Base-by-base conservation (phyloP, 2,113 vertebrate species). In the Illadopsis cleaveri region DNA sequence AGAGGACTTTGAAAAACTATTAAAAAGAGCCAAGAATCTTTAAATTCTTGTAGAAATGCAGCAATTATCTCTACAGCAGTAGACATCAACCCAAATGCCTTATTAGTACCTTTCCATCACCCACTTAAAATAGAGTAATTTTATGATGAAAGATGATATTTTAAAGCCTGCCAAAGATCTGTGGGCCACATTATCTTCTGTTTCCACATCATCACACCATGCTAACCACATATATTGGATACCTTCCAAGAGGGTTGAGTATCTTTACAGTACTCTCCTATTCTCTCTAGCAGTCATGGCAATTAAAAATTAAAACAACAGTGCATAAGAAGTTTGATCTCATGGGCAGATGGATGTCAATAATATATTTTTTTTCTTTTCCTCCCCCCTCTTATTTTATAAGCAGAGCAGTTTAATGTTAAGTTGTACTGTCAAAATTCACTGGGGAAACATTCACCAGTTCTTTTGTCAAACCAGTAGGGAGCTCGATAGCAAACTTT, bases 141-240 rank as follows among this genome's bases (percentile, higher is more conserved):
- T 90, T 86, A 77, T 4, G 25, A 44, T 92, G 89, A 89, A 90
- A 95, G 60, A 81, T 1, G 17, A 11, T 93, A 83, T 70, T 93
- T 89, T 90, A 66, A 92, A 86, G 86, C 35, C 27, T 92, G 93
- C 64, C 89, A 83, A 54, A 66, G 86, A 66, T 88, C 71, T 82
- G 57, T 57, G 45, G 37, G 75, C 66, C 89, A 86, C 24, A 22
- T 90, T 90, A 85, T 90, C 68, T 86, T 95, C 76, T 81, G 45
- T 89, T 95, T 89, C 89, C 56, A 86, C 64, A 51, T 92, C 71
- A 89, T 89, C 68, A 77, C 71, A 75, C 68, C 45, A 35, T 85
- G 45, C 70, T 82, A 88, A 90, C 90, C 89, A 44, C 72, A 77
- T 71, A 81, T 86, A 66, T 14, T 90, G 89, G 72, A 70, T 83